Percentiles rank a stretch among this genome's conserved stretches.
These are phyloP conservation scores for Hylomyscus alleni DNA, from an alignment of 2,797 vertebrate genomes.

Conservation along the genomic window DNA sequence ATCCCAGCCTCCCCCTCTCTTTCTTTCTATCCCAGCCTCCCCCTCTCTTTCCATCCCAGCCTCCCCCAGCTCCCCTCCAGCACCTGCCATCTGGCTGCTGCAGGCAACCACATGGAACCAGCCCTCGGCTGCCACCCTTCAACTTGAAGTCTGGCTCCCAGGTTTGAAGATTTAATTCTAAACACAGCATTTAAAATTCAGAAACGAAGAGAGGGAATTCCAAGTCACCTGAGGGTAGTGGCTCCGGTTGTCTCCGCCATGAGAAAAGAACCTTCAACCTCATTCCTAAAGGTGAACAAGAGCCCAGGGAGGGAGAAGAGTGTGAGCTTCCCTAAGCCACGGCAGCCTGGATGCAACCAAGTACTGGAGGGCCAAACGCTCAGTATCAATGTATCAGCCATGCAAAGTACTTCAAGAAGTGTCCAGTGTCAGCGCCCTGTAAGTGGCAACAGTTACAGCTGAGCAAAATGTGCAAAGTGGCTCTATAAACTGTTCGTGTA, in stretches of 20 bases:
- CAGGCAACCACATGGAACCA: conserved; percentile 64
- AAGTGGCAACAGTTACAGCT: background rate
- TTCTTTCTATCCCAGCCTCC: background rate
- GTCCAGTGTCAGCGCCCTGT: background rate
- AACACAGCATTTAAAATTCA: conserved; percentile 63
- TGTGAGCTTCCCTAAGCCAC: background rate
- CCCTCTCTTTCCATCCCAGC: background rate
- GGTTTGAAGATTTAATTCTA: conserved; percentile 75
- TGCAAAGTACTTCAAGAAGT: background rate
- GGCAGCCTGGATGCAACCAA: background rate
- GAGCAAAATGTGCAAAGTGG: background rate
- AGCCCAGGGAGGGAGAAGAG: background rate
- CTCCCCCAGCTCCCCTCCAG: conserved; percentile 1
- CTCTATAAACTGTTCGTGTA: too few species aligned
- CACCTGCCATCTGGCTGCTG: conserved; percentile 74
- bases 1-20: background rate
- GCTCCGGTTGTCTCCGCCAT: background rate
- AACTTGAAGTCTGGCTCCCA: conserved; percentile 66
- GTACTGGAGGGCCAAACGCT: rapidly evolving
- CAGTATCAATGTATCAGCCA: background rate
- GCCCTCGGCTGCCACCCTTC: conserved; percentile 68
- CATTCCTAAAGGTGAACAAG: background rate
- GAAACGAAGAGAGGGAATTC: background rate
- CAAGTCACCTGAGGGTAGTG: background rate
- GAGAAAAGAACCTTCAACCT: background rate